These are phyloP conservation scores for Arnoldichthys spilopterus DNA, from an alignment of 2,797 vertebrate species.

Conservation along the genomic window DNA sequence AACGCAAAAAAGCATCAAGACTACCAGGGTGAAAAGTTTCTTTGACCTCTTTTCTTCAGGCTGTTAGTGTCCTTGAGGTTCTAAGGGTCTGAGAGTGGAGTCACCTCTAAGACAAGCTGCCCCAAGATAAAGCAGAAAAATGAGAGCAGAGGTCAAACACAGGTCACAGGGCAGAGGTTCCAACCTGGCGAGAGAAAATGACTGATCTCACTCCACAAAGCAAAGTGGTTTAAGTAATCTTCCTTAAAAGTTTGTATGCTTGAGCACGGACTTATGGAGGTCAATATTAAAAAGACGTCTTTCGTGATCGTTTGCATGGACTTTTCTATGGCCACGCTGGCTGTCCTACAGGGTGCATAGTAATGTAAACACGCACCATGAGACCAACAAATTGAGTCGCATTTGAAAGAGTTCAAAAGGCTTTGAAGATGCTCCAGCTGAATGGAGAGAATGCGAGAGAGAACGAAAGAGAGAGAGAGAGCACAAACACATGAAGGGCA, in stretches of 20 bases:
- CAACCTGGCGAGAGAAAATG: background rate
- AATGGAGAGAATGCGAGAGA: conserved; percentile 24
- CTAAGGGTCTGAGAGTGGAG: conserved; percentile 8
- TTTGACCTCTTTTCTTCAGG: too few relatives aligned
- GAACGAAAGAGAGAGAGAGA: conserved; percentile 33
- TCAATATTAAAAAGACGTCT: too few relatives aligned
- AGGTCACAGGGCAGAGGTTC: conserved; percentile 39
- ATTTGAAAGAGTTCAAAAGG: conserved; percentile 35
- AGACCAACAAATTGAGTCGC: conserved; percentile 16
- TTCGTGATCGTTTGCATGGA: background rate
- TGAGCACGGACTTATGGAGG: too few relatives aligned
- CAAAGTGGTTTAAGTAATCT: background rate
- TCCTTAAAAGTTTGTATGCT: background rate
- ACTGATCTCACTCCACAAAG: background rate
- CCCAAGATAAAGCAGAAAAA: conserved; percentile 40
- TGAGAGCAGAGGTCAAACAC: conserved; percentile 41
- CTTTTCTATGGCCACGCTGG: background rate
- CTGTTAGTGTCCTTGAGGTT: conserved; percentile 68
- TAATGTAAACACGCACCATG: conserved; percentile 4
- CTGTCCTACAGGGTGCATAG: background rate
- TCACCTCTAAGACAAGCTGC: conserved; percentile 20
- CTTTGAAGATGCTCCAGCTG: conserved; percentile 47
- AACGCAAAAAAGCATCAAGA: too few relatives aligned
- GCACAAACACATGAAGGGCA: conserved; percentile 67
- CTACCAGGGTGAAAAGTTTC: background rate